Evolutionary conservation across 1,140 invertebrate species (phyloP).

Genomic region (Protaetia brevitarsis): DNA sequence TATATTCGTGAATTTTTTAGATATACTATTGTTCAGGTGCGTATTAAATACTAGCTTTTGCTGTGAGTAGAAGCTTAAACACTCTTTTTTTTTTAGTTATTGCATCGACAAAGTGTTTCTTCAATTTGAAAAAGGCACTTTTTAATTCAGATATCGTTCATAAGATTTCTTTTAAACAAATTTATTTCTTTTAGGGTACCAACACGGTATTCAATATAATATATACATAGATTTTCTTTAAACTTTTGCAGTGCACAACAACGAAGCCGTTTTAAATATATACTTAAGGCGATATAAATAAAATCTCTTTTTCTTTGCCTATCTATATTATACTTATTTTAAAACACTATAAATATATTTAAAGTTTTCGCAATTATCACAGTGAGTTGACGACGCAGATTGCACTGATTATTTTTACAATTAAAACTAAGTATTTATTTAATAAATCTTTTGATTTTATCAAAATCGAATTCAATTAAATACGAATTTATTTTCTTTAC

Average conservation of each 20-base stretch:
- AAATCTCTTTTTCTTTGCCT: background rate
- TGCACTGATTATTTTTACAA: background rate
- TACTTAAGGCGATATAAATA: background rate
- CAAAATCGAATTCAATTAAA: background rate
- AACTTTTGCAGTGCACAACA: slow-evolving; percentile 12
- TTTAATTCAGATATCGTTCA: background rate
- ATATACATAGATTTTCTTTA: slow-evolving; percentile 7
- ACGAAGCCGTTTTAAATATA: slow-evolving; percentile 23
- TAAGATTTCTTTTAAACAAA: background rate
- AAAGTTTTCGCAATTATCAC: slow-evolving; percentile 37
- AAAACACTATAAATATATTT: slow-evolving; percentile 24
- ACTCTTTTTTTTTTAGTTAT: background rate
- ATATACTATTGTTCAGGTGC: background rate
- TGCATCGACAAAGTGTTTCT: background rate
- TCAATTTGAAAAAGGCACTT: slow-evolving; percentile 10
- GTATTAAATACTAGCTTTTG: no score
- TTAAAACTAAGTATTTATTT: background rate
- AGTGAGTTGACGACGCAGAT: slow-evolving; percentile 35
- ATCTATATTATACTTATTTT: slow-evolving; percentile 24
- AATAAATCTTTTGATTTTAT: background rate
- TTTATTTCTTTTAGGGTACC: background rate
- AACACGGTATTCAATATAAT: background rate
- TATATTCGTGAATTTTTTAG: background rate
- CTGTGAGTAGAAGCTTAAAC: no score
- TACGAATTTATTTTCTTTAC: no score